These are phyloP conservation scores for Andrena cerasifolii DNA, from an alignment of 1,140 invertebrate genomes.

Conservation along the genomic window DNA sequence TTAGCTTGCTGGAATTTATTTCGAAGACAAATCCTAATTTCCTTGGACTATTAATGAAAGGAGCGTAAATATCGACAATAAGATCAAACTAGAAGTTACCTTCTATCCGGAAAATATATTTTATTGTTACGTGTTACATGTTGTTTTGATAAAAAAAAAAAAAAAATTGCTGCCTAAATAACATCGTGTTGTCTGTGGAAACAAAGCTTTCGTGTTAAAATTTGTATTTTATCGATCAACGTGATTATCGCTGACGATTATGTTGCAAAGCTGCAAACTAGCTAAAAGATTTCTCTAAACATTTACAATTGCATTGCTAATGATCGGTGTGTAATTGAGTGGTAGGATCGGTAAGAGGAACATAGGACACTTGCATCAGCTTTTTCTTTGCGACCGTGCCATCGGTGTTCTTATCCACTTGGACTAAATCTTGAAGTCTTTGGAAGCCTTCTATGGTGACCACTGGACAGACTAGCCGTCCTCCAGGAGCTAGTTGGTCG, in stretches of 20 bases:
- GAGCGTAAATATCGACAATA: too few species aligned
- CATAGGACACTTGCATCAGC: slow-evolving; percentile 79
- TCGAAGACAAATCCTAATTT: too few species aligned
- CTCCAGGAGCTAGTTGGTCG: slow-evolving; percentile 86
- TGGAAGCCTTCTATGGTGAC: slow-evolving; percentile 79
- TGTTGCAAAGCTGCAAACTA: not conserved
- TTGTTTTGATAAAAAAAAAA: slow-evolving; percentile 5
- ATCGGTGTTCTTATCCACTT: slow-evolving; percentile 76
- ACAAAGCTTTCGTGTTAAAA: slow-evolving; percentile 3
- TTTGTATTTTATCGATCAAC: slow-evolving; percentile 9
- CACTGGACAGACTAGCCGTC: slow-evolving; percentile 87
- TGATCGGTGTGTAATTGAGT: slow-evolving; percentile 69
- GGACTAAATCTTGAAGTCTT: slow-evolving; percentile 75
- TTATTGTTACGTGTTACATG: slow-evolving; percentile 51
- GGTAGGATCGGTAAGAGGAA: slow-evolving; percentile 76
- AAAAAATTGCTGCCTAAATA: slow-evolving; percentile 16
- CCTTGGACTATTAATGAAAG: too few species aligned
- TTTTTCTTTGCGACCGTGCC: slow-evolving; percentile 72
- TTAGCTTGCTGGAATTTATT: too few species aligned
- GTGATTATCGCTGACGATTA: not conserved
- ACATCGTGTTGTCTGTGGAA: not conserved
- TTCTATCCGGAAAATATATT: slow-evolving; percentile 62
- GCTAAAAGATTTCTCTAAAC: slow-evolving; percentile 1
- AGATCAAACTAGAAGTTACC: too few species aligned
- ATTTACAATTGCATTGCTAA: slow-evolving; percentile 7